phyloP scores from a whole-genome alignment of 2,113 vertebrate genomes.

The Lota lota region DNA sequence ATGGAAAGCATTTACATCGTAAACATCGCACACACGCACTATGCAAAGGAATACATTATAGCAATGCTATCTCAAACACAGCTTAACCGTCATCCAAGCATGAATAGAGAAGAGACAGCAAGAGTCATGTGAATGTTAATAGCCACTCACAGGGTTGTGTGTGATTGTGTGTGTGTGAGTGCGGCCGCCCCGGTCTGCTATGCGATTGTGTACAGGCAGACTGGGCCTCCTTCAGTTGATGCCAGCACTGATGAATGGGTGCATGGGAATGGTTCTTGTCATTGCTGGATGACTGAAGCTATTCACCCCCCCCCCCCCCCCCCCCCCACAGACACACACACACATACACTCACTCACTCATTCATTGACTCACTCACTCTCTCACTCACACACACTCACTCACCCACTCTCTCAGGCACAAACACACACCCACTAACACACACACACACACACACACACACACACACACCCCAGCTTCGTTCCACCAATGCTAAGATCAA shows the following conservation, averaged over 20 bases:
- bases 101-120: too few relatives aligned
- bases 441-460: slow-evolving; percentile 11
- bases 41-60: slow-evolving; percentile 18
- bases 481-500: slow-evolving; percentile 41
- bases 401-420: neutral
- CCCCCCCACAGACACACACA: too few relatives aligned
- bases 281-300: slow-evolving; percentile 60
- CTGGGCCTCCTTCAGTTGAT: slow-evolving; percentile 19
- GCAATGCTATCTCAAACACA: neutral
- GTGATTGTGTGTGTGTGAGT: neutral
- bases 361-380: neutral
- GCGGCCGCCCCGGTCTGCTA: slow-evolving; percentile 6
- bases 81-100: slow-evolving; percentile 4
- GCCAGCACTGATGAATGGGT: slow-evolving; percentile 33
- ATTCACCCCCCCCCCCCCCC: slow-evolving; percentile 31
- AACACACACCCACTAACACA: neutral
- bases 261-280: slow-evolving; percentile 40
- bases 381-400: neutral
- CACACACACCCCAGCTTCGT: neutral
- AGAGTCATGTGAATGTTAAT: slow-evolving; percentile 17
- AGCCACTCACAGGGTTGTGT: slow-evolving; percentile 24
- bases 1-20: slow-evolving; percentile 9
- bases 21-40: neutral
- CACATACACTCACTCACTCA: neutral
- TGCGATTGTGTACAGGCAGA: neutral